Conservation (phyloP, 2,113 vertebrate genomes). For the Cathartes aura region DNA sequence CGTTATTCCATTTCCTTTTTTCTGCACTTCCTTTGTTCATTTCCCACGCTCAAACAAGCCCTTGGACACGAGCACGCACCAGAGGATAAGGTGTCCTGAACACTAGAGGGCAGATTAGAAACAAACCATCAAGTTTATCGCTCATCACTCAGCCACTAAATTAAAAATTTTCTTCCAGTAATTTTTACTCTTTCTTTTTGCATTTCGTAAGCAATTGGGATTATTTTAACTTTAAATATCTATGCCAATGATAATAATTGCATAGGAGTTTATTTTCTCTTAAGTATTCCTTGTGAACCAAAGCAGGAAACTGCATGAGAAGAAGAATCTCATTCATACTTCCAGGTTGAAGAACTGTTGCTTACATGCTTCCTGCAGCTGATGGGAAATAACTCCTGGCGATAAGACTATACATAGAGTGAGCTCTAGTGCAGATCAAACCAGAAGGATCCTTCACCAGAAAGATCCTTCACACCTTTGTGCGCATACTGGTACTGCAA, state of each 20-base stretch:
- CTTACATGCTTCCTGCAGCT: background rate
- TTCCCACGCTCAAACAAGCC: background rate
- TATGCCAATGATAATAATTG: background rate
- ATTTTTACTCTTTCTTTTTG: background rate
- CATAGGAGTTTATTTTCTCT: background rate
- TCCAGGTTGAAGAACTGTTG: background rate
- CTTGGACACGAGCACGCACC: rapidly evolving
- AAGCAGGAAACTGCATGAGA: background rate
- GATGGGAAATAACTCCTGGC: background rate
- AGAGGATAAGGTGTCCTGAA: background rate
- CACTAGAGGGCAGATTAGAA: constrained; percentile 41
- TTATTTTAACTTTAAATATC: background rate
- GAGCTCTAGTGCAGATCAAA: background rate
- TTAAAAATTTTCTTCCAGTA: background rate
- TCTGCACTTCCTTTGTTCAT: background rate
- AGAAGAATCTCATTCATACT: background rate
- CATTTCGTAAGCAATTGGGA: background rate
- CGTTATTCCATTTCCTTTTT: background rate
- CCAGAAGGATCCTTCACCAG: background rate
- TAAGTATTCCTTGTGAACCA: background rate
- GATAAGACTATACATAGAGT: background rate
- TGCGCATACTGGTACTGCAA: rapidly evolving
- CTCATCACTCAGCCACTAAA: background rate
- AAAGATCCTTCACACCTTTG: background rate
- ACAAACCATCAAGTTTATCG: background rate